Conservation (phyloP, 2,113 vertebrate genomes). For the Triplophysa siluroides region DNA sequence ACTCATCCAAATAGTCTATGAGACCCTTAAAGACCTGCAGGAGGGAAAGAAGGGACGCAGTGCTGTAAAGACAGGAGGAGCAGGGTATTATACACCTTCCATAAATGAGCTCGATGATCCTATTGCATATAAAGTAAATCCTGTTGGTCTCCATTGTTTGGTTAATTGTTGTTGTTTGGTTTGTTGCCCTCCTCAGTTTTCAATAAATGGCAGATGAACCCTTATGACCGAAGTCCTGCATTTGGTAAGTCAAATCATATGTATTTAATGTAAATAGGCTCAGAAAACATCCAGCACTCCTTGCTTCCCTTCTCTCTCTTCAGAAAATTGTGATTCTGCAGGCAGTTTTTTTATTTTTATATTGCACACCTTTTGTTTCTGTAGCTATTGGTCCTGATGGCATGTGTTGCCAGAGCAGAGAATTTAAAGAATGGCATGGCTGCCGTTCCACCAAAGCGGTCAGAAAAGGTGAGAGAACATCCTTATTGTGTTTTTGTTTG, state of each 20-base stretch:
- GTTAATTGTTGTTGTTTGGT: background rate
- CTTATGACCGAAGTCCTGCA: constrained; percentile 92
- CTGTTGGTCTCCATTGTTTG: too few species aligned
- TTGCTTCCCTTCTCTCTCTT: background rate
- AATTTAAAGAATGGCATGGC: constrained; percentile 98
- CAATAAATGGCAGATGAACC: constrained; percentile 99
- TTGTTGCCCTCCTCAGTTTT: constrained; percentile 77
- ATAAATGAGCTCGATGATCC: background rate
- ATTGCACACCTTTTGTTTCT: background rate
- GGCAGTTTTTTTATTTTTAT: background rate
- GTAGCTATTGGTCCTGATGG: constrained; percentile 95
- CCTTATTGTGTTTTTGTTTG: background rate
- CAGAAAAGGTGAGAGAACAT: constrained; percentile 81
- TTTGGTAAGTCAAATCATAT: constrained; percentile 82
- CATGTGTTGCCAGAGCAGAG: constrained; percentile 94
- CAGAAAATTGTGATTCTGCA: background rate
- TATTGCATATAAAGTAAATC: too few species aligned
- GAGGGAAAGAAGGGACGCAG: constrained; percentile 94
- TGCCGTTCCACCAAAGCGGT: constrained; percentile 90
- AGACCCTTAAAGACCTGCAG: constrained; percentile 93
- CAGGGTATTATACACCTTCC: constrained; percentile 71
- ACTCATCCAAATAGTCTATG: constrained; percentile 97
- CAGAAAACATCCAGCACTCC: background rate
- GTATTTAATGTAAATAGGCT: background rate
- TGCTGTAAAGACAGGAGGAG: constrained; percentile 87